These are phyloP conservation scores for Diorhabda sublineata DNA, from an alignment of 1,140 invertebrate genomes.

Conservation along the genomic window DNA sequence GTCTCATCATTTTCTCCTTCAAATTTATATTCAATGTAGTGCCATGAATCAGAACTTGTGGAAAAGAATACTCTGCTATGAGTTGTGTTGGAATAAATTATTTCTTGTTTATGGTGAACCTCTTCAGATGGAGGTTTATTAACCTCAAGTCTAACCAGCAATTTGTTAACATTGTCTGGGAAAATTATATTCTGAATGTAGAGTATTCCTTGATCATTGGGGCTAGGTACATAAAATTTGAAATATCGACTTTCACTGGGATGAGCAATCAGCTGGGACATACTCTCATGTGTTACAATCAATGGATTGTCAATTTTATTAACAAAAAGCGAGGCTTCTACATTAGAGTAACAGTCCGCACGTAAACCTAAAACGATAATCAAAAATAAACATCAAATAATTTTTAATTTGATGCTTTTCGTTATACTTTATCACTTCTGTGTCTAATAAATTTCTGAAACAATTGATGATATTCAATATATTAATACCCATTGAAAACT, in stretches of 20 bases:
- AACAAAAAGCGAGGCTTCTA: constrained; percentile 32
- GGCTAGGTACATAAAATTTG: constrained; percentile 49
- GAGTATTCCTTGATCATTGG: constrained; percentile 23
- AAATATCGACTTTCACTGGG: constrained; percentile 33
- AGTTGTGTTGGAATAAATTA: constrained; percentile 34
- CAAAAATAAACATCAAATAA: too few species aligned
- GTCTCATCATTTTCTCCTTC: constrained; percentile 19
- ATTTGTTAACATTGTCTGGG: constrained; percentile 31
- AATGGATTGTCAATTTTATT: constrained; percentile 21
- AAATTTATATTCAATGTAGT: constrained; percentile 53
- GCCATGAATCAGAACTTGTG: constrained; percentile 51
- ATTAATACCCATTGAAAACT: too few species aligned
- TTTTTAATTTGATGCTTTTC: too few species aligned
- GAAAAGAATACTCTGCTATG: constrained; percentile 49
- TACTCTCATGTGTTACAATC: constrained; percentile 24
- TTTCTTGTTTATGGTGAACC: constrained; percentile 44
- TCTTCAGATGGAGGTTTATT: constrained; percentile 47
- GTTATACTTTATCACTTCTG: too few species aligned
- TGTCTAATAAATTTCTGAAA: too few species aligned
- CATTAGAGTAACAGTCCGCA: constrained; percentile 31
- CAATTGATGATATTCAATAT: too few species aligned
- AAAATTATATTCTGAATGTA: constrained; percentile 26
- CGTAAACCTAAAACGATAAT: constrained; percentile 33
- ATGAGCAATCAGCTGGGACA: constrained; percentile 17
- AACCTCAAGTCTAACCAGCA: constrained; percentile 46